These are phyloP conservation scores for Okamejei kenojei DNA, from an alignment of 2,797 vertebrate genomes.

Conservation along the genomic window DNA sequence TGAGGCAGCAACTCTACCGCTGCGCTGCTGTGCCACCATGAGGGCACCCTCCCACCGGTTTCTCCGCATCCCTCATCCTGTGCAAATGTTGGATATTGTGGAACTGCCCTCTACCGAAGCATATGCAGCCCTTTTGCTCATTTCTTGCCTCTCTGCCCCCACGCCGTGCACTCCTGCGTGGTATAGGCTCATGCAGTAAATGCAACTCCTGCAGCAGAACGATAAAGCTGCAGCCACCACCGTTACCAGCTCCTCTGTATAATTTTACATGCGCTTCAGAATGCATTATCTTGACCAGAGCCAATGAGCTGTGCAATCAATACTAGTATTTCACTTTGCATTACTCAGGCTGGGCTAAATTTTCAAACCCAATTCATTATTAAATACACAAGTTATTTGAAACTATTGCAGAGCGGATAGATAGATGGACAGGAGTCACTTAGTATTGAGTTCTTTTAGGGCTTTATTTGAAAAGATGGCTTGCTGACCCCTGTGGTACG, in stretches of 20 bases:
- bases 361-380: slow-evolving; percentile 33
- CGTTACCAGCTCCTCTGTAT: background rate
- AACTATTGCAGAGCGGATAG: slow-evolving; percentile 7
- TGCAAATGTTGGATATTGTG: background rate
- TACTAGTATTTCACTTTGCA: slow-evolving; percentile 23
- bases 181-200: background rate
- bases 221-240: background rate
- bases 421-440: slow-evolving; percentile 24
- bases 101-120: background rate
- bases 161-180: background rate
- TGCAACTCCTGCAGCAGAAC: background rate
- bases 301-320: background rate
- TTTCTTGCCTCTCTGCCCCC: background rate
- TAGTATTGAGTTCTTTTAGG: slow-evolving; percentile 25
- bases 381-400: slow-evolving; percentile 30
- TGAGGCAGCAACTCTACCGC: no score
- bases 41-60: no score
- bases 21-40: no score
- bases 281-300: background rate
- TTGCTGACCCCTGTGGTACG: slow-evolving; percentile 15
- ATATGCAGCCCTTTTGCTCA: no score
- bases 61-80: background rate
- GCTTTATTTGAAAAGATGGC: background rate
- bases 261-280: background rate
- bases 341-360: slow-evolving; percentile 33